These are phyloP conservation scores for Nycticryphes semicollaris DNA, from an alignment of 2,113 vertebrate species.

Conservation along the genomic window DNA sequence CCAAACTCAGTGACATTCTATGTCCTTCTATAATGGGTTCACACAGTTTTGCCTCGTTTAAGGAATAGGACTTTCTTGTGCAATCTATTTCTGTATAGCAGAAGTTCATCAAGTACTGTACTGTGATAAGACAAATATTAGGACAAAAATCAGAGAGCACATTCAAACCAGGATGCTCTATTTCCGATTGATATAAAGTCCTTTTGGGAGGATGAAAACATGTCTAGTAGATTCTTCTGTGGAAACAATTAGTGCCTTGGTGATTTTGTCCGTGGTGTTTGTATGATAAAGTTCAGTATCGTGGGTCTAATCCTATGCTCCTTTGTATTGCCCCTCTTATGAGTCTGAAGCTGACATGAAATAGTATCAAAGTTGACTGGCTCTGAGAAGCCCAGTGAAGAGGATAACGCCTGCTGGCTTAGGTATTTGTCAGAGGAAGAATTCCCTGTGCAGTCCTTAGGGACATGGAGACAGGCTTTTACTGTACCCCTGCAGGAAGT, in stretches of 20 bases:
- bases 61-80: neutral
- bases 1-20: neutral
- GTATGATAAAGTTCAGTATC: neutral
- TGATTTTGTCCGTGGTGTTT: neutral
- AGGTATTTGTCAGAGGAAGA: neutral
- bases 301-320: neutral
- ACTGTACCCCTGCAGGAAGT: neutral
- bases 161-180: neutral
- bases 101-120: neutral
- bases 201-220: neutral
- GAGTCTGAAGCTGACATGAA: neutral
- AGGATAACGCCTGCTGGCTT: neutral
- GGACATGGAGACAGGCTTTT: neutral
- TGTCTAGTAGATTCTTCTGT: neutral
- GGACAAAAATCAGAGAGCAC: neutral
- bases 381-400: neutral
- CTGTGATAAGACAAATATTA: neutral
- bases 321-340: neutral
- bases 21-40: neutral
- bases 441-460: neutral
- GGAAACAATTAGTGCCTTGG: neutral
- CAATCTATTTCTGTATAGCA: neutral
- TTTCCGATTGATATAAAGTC: neutral
- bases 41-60: neutral
- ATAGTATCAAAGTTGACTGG: neutral